Evolutionary conservation across 2,113 vertebrate genomes (phyloP), one percentile per base, ranked within the genome.

Genomic region (Sander vitreus): DNA sequence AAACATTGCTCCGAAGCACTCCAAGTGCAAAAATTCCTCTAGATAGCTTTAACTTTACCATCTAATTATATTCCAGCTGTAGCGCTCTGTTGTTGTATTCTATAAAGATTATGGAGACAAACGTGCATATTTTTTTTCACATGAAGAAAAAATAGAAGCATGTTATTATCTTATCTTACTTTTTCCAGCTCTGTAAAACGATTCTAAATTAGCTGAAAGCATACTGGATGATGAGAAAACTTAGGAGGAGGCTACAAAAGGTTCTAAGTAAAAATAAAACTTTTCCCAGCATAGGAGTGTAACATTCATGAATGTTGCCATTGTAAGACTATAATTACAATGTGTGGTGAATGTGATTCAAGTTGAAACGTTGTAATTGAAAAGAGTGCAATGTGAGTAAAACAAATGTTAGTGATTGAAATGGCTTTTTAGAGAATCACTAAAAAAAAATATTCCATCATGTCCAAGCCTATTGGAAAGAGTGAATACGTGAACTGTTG

Each of bases 401-500:
- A 25, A 66, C 63, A 25, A 78, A 78, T 81, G 70, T 81, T 81
- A 69, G 21, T 54, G 6, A 60, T 64, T 70, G 13, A 53, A 73
- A 63, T 45, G 15, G 6, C 27, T 58, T 62, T 65, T 78, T 19
- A 65, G 18, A 68, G 21, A 48, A 45, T 23, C 19, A 27, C 8
- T 57, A 57, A 50, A 33, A 51, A 54, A 23, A 11, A 51, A 39
- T 27, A 25, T 60, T 76, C 54, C 81, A 64, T 10, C 25, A 60
- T 36, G 30, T 75, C 60, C 30, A 1, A 2, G 47, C 25, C 50
- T 67, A 14, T 67, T 79, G 74, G 80, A 78, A 68, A 54, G 78
- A 65, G 53, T 60, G 27, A 33, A 51, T 51, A 58, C 45, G 62
- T 76, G 43, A 81, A 64, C 68, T 86, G 81, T 82, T 90, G 58